Evolutionary conservation across 2,113 vertebrate genomes (phyloP).

Genomic region (Leptodactylus fuscus): DNA sequence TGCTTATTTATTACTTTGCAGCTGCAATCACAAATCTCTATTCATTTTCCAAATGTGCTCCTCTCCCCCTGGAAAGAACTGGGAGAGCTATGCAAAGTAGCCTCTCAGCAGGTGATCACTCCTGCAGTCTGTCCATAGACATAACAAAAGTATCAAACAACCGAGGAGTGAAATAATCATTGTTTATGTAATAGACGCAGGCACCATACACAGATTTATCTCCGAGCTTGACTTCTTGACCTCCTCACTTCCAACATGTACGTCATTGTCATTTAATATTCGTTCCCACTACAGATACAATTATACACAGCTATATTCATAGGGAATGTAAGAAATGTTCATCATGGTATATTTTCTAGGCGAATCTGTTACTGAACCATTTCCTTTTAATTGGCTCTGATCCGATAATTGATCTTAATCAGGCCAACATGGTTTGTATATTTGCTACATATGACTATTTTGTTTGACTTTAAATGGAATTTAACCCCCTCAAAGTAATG

Average conservation of each 20-base stretch:
- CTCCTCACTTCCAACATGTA: constrained; percentile 1
- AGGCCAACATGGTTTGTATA: constrained; percentile 29
- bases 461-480: constrained; percentile 37
- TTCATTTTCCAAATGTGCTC: constrained; percentile 41
- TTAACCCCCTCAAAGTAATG: constrained; percentile 11
- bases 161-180: constrained; percentile 33
- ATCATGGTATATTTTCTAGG: constrained; percentile 2
- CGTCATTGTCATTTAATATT: constrained; percentile 29
- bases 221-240: neutral
- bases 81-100: constrained; percentile 29
- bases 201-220: constrained; percentile 23
- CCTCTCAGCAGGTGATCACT: constrained; percentile 40
- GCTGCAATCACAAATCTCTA: constrained; percentile 59
- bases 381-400: constrained; percentile 34
- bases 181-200: constrained; percentile 42
- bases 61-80: constrained; percentile 44
- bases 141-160: constrained; percentile 40
- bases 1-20: constrained; percentile 53
- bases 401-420: constrained; percentile 35
- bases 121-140: constrained; percentile 43
- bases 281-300: constrained; percentile 19
- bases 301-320: constrained; percentile 20
- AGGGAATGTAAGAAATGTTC: constrained; percentile 42
- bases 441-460: constrained; percentile 12
- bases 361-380: constrained; percentile 35